Base-by-base conservation (phyloP, 2,888 invertebrate genomes). In the Drosophila longiperda region DNA sequence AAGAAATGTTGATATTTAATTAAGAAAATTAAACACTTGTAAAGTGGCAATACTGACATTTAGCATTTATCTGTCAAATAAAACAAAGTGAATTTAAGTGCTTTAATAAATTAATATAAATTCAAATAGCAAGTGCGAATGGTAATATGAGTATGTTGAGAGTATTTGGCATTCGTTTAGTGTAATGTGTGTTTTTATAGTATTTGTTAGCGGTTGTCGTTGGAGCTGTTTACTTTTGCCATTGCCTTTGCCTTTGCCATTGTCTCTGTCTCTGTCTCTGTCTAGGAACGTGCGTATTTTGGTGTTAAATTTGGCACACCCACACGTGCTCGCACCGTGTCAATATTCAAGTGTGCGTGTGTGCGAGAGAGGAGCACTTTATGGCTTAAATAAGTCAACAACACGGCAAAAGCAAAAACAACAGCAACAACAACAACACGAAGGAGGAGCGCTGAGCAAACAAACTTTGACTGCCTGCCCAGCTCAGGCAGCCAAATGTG, bases 271-370 rank as follows among this genome's bases (percentile, higher is more conserved):
- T 80, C 77, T 81, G 50, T 57, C 57, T 55, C 52, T 33, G 38
- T 34, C 70, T 80, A 77, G 63, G 83, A 83, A 86, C 76, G 87
- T 86, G 87, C 78, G 80, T 78, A 86, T 64, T 67, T 80, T 76
- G 91, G 87, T 86, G 87, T 90, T 90, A 90, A 87, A 90, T 91
- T 90, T 90, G 90, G 71, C 78, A 89, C 90, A 80, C 87, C 33
- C 53, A 53, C 52, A 87, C 88, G 84, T 80, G 78, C 84, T 73
- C 79, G 45, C 45, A 45, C 45, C 23, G 72, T 83, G 90, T 86
- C 90, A 84, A 85, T 89, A 76, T 66, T 64, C 71, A 48, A 72
- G 72, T 72, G 64, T 73, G 62, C 66, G 66, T 66, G 71, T 69
- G 69, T 82, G 57, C 60, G 67, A 66, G 68, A 79, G 83, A 73